Conservation (phyloP, 2,113 vertebrate genomes). For the Thermophis baileyi region DNA sequence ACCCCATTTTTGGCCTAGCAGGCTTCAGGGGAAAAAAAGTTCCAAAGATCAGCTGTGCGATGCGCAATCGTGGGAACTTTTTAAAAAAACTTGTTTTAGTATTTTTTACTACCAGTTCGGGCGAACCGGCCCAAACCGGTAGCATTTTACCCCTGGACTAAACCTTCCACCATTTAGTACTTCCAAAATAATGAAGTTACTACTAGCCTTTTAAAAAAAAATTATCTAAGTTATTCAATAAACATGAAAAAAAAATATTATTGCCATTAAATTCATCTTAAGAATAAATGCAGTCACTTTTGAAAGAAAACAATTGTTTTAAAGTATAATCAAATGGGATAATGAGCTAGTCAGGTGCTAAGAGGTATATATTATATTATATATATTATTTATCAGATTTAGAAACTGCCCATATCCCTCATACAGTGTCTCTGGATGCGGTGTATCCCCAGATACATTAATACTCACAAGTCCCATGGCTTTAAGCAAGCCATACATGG, state of each 20-base stretch:
- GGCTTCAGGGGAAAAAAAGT: too few relatives aligned
- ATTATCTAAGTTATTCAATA: background rate
- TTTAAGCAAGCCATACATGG: background rate
- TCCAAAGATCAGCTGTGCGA: too few relatives aligned
- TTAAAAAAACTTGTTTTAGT: too few relatives aligned
- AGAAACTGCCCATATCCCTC: background rate
- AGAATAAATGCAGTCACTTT: background rate
- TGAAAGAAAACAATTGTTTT: background rate
- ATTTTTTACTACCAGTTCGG: too few relatives aligned
- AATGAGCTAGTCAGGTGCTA: background rate
- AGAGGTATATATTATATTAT: background rate
- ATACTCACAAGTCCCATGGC: background rate
- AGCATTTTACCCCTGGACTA: too few relatives aligned
- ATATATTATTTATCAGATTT: background rate
- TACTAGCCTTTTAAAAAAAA: background rate
- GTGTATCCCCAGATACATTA: background rate
- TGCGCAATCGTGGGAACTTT: too few relatives aligned
- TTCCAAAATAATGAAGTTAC: background rate
- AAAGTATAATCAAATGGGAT: background rate
- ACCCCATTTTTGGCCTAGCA: too few relatives aligned
- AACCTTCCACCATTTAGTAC: background rate
- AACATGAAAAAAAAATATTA: background rate
- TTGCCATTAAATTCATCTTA: background rate
- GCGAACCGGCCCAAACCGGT: too few relatives aligned
- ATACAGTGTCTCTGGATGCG: background rate